These are phyloP conservation scores for Diadegma fenestrale DNA, from an alignment of 2,888 invertebrate species.

Conservation along the genomic window DNA sequence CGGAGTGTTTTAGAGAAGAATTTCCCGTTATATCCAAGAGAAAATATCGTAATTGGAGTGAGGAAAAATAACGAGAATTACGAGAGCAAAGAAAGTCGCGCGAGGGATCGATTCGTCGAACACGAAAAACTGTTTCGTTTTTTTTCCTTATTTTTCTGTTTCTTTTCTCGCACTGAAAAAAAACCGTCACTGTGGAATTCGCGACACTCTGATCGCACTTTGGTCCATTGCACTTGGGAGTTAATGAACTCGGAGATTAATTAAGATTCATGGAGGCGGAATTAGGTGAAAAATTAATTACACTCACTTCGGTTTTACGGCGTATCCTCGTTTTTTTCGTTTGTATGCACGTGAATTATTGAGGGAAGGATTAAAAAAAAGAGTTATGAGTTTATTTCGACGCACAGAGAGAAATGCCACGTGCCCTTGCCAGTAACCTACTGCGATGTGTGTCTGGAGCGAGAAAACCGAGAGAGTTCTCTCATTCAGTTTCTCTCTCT, in stretches of 20 bases:
- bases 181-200: background rate
- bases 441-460: constrained; percentile 68
- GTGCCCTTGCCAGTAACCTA: constrained; percentile 70
- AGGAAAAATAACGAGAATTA: constrained; percentile 14
- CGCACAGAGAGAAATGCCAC: constrained; percentile 62
- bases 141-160: background rate
- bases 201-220: background rate
- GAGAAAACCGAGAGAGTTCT: constrained; percentile 46
- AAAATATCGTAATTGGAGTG: constrained; percentile 7
- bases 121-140: constrained; percentile 21
- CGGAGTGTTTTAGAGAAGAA: background rate
- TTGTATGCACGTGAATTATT: constrained; percentile 26
- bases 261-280: background rate
- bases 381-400: constrained; percentile 29
- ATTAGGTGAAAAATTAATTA: background rate
- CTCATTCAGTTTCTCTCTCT: constrained; percentile 12
- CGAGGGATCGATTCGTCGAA: constrained; percentile 47
- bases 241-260: background rate
- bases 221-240: background rate
- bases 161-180: background rate
- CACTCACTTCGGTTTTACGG: background rate
- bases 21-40: constrained; percentile 21
- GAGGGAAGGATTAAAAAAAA: constrained; percentile 29
- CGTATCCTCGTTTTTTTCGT: background rate
- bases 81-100: constrained; percentile 17